Evolutionary conservation across 92 coral and sea anemone species (phyloP).

Genomic region (Paramuricea clavata): DNA sequence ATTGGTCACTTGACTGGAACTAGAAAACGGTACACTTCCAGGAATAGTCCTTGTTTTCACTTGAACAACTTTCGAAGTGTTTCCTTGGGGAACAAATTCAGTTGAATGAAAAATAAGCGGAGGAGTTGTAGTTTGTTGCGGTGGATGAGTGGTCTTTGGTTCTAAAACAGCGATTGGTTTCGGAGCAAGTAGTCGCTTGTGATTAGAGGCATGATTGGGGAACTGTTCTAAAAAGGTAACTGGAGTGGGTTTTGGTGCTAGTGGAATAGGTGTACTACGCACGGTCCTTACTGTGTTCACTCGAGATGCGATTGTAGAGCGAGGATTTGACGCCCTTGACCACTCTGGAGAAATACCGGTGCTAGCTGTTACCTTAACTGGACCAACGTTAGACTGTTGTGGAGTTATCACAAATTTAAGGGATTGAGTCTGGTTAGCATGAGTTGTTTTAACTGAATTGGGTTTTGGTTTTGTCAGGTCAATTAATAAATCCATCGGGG

Average conservation of each 20-base stretch:
- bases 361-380: neutral
- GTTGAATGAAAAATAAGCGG: slow-evolving; percentile 5
- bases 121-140: neutral
- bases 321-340: neutral
- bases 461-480: slow-evolving; percentile 31
- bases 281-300: neutral
- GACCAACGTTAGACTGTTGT: neutral
- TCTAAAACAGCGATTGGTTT: slow-evolving; percentile 8
- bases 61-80: neutral
- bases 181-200: slow-evolving; percentile 21
- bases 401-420: neutral
- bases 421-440: neutral
- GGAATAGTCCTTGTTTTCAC: neutral
- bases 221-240: neutral
- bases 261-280: slow-evolving; percentile 24
- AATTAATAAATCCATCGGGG: slow-evolving; percentile 42
- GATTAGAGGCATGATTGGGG: neutral
- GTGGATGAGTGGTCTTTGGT: neutral
- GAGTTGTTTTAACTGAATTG: neutral
- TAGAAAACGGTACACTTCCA: neutral
- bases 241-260: slow-evolving; percentile 38
- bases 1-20: neutral
- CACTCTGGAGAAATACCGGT: neutral
- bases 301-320: slow-evolving; percentile 8
- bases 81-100: neutral